A percentile compares a stretch with the other conserved stretches of the same genome.
phyloP scores from a whole-genome alignment of 2,888 invertebrate genomes.

The Lacanobia oleracea region DNA sequence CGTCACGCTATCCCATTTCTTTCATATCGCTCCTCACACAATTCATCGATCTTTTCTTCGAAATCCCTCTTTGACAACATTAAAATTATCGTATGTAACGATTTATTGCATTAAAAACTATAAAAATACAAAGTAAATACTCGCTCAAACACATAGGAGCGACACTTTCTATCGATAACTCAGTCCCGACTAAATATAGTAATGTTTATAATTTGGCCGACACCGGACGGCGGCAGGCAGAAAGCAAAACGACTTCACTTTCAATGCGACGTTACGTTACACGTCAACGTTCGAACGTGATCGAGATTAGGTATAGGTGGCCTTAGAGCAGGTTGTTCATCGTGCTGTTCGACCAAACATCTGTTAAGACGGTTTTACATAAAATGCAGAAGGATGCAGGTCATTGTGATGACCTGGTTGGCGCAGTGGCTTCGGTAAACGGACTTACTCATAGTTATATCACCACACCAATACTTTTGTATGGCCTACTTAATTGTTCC shows the following conservation, averaged over 20 bases:
- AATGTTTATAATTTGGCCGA: slow-evolving; percentile 77
- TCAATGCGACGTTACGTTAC: slow-evolving; percentile 75
- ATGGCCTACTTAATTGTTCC: background rate
- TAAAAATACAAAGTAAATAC: slow-evolving; percentile 12
- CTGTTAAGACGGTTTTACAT: background rate
- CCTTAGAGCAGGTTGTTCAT: slow-evolving; percentile 31
- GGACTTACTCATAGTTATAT: background rate
- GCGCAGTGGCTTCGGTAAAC: background rate
- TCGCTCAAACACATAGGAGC: slow-evolving; percentile 40
- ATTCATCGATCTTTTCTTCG: no score
- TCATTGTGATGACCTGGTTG: background rate
- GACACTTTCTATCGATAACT: slow-evolving; percentile 75
- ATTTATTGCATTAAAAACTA: background rate
- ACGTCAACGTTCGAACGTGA: slow-evolving; percentile 75
- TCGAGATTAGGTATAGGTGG: slow-evolving; percentile 60
- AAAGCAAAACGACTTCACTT: slow-evolving; percentile 88
- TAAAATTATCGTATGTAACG: background rate
- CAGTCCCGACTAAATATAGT: slow-evolving; percentile 63
- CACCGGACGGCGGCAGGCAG: slow-evolving; percentile 74
- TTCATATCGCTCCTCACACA: no score
- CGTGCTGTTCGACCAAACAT: background rate
- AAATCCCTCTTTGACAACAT: no score
- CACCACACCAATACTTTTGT: slow-evolving; percentile 15
- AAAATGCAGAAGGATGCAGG: background rate
- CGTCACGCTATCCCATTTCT: no score